phyloP scores from a whole-genome alignment of 2,113 vertebrate genomes.

The Cygnus buccinator region DNA sequence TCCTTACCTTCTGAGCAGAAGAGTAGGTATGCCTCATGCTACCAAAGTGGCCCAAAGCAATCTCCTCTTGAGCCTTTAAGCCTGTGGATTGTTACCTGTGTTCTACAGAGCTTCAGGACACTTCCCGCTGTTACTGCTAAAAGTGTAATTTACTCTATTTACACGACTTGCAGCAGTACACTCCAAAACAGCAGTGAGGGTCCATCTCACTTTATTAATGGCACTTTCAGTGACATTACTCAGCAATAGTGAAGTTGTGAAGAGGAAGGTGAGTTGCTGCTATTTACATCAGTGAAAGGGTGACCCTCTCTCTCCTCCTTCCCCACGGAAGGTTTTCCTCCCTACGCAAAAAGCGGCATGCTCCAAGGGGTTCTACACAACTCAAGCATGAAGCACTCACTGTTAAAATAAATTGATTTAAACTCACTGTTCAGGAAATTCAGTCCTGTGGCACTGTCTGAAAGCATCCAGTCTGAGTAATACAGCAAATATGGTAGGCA shows the following conservation, averaged over 20 bases:
- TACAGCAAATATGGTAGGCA: neutral
- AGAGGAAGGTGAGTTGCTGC: neutral
- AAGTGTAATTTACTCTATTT: constrained; percentile 57
- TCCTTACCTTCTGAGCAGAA: neutral
- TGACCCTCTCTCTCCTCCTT: neutral
- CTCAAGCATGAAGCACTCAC: neutral
- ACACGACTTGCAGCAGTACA: constrained; percentile 30
- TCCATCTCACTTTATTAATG: neutral
- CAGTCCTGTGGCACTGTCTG: constrained; percentile 5
- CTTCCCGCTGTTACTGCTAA: constrained; percentile 9
- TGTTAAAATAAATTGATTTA: constrained; percentile 28
- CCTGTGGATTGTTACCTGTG: neutral
- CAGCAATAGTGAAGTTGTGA: neutral
- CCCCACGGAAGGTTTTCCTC: neutral
- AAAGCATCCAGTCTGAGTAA: neutral
- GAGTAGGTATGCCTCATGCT: neutral
- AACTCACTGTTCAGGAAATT: constrained; percentile 17
- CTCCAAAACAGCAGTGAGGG: constrained; percentile 24
- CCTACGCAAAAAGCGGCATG: neutral
- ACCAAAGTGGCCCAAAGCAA: neutral
- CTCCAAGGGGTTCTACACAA: neutral
- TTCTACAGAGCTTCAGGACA: neutral
- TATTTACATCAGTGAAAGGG: neutral
- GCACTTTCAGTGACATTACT: constrained; percentile 28
- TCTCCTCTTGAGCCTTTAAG: neutral